Evolutionary conservation across 2,113 vertebrate species (phyloP).

Genomic region (Eretmochelys imbricata): DNA sequence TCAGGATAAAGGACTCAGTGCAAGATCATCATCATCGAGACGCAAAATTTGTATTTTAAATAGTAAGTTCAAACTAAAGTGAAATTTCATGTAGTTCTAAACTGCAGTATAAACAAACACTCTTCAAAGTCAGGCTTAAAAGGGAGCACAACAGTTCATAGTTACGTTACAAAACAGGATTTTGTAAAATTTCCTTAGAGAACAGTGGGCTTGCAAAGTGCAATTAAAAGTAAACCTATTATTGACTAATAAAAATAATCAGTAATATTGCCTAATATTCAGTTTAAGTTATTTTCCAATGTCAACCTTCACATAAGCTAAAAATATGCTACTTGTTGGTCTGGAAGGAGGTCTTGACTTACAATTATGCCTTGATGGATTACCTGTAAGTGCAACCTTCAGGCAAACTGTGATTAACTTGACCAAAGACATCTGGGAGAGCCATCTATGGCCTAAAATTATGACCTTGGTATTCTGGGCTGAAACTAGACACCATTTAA

Average conservation of each 20-base stretch:
- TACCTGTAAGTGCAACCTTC: conserved; percentile 89
- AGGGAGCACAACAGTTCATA: not conserved
- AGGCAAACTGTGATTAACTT: conserved; percentile 92
- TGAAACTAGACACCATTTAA: conserved; percentile 88
- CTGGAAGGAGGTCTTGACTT: conserved; percentile 83
- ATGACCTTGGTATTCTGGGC: conserved; percentile 85
- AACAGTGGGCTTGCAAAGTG: not conserved
- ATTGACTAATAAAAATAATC: conserved; percentile 6
- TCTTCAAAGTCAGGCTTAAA: not conserved
- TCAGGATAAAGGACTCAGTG: not conserved
- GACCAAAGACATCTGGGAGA: conserved; percentile 94
- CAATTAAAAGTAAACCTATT: conserved; percentile 7
- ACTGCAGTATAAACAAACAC: not conserved
- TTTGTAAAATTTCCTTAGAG: not conserved
- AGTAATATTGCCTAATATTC: conserved; percentile 27
- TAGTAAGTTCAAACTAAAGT: not conserved
- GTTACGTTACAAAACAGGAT: not conserved
- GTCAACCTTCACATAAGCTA: conserved; percentile 73
- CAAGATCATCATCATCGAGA: not conserved
- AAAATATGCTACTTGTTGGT: conserved; percentile 63
- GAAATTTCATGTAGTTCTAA: not conserved
- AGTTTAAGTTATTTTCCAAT: conserved; percentile 53
- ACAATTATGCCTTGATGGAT: conserved; percentile 89
- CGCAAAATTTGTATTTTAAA: not conserved
- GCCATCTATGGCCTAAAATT: conserved; percentile 83